Percentiles rank a stretch among this genome's conserved stretches.
These are phyloP conservation scores for Dicrurus megarhynchus DNA, from an alignment of 2,113 vertebrate species.

Conservation along the genomic window DNA sequence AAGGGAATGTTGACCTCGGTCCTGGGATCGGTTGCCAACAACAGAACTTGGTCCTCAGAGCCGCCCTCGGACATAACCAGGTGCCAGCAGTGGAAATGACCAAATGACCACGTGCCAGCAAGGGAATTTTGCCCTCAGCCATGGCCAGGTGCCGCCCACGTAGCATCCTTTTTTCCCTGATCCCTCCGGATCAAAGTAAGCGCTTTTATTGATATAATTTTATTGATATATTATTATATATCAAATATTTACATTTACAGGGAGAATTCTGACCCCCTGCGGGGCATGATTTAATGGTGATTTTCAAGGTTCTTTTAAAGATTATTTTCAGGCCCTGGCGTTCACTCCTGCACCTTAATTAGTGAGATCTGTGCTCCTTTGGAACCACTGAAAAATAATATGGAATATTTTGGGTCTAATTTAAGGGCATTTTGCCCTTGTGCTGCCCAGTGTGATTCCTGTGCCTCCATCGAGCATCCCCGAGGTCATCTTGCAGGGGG, in stretches of 20 bases:
- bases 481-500: accelerated
- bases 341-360: not conserved
- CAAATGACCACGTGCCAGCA: not conserved
- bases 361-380: not conserved
- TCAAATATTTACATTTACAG: accelerated
- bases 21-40: not conserved
- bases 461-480: not conserved
- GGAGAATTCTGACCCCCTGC: not conserved
- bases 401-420: not conserved
- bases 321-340: not conserved
- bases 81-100: not conserved
- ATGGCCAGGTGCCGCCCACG: not conserved
- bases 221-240: too few relatives aligned
- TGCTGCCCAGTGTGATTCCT: not conserved
- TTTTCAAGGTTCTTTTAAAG: not conserved
- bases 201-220: not conserved
- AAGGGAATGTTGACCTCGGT: not conserved
- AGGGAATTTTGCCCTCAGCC: not conserved
- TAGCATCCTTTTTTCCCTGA: not conserved
- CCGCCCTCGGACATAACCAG: not conserved
- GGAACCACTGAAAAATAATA: not conserved
- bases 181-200: not conserved
- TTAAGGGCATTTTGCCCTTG: not conserved
- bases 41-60: not conserved
- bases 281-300: not conserved